Conservation (phyloP, 2,113 vertebrate species). For the Coturnix japonica region DNA sequence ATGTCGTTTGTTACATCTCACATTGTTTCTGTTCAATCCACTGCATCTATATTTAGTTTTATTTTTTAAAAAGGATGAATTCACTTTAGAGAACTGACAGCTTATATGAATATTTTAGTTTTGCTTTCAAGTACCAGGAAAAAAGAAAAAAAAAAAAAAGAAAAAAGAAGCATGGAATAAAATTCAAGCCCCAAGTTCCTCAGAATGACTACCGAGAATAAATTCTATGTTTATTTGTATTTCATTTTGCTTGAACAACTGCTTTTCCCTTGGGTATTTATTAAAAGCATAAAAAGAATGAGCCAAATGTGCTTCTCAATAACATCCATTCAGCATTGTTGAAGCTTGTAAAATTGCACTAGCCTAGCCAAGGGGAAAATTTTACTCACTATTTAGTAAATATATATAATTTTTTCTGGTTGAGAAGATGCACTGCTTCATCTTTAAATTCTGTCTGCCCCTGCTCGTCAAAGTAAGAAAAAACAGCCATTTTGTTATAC, state of each 20-base stretch:
- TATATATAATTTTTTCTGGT: not conserved
- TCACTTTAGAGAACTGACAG: slow-evolving; percentile 9
- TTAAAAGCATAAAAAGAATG: slow-evolving; percentile 71
- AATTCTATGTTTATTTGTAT: slow-evolving; percentile 66
- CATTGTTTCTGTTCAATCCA: slow-evolving; percentile 1
- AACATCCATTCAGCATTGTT: slow-evolving; percentile 62
- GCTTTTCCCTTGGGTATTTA: slow-evolving; percentile 63
- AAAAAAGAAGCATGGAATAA: not conserved
- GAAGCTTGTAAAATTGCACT: slow-evolving; percentile 55
- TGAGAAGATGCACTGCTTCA: not conserved
- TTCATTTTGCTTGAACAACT: slow-evolving; percentile 58
- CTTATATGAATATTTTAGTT: slow-evolving; percentile 56
- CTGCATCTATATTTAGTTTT: slow-evolving; percentile 38
- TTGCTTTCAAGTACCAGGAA: slow-evolving; percentile 27
- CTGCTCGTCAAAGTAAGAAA: slow-evolving; percentile 38
- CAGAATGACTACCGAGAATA: slow-evolving; percentile 47
- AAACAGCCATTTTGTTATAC: not conserved
- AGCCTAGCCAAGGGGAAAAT: slow-evolving; percentile 60
- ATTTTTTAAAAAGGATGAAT: slow-evolving; percentile 41
- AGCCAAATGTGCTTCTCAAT: slow-evolving; percentile 60
- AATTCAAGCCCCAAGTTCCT: slow-evolving; percentile 7
- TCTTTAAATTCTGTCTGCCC: slow-evolving; percentile 29
- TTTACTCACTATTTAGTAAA: slow-evolving; percentile 57
- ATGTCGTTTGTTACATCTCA: slow-evolving; percentile 18
- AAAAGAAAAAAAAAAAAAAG: slow-evolving; percentile 13